Percentiles rank a stretch among this genome's conserved stretches.
These are phyloP conservation scores for Geococcyx californianus DNA, from an alignment of 2,113 vertebrate genomes.

Conservation along the genomic window DNA sequence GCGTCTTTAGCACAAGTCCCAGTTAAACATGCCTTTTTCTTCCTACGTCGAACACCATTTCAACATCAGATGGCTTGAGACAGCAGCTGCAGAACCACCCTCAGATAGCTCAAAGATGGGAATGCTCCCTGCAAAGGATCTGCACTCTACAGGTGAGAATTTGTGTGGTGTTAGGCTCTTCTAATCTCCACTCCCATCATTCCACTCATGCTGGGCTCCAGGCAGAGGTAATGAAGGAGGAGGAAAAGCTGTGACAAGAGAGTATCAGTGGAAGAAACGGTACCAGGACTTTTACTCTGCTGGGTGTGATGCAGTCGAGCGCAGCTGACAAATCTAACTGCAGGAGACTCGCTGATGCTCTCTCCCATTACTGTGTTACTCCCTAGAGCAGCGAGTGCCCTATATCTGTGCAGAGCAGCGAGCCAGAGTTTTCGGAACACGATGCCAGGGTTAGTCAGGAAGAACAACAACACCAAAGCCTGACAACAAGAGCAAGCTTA, in stretches of 20 bases:
- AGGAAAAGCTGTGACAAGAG: neutral
- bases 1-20: neutral
- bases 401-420: neutral
- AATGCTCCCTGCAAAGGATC: neutral
- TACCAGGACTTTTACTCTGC: neutral
- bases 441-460: constrained; percentile 27
- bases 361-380: neutral
- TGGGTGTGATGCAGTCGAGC: constrained; percentile 9
- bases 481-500: neutral
- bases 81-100: neutral
- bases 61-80: neutral
- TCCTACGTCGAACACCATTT: neutral
- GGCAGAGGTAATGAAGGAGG: neutral
- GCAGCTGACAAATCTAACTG: constrained; percentile 6
- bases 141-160: neutral
- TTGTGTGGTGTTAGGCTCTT: too few relatives aligned
- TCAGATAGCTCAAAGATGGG: accelerated
- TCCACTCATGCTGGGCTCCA: neutral
- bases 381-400: constrained; percentile 54
- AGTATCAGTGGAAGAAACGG: neutral
- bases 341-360: constrained; percentile 13
- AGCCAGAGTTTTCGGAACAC: neutral
- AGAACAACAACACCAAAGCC: neutral
- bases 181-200: neutral
- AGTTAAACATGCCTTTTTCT: neutral